Percentiles rank a stretch among this genome's conserved stretches.
Conservation (phyloP, 2,888 invertebrate species). For the Drosophila paramelanica region DNA sequence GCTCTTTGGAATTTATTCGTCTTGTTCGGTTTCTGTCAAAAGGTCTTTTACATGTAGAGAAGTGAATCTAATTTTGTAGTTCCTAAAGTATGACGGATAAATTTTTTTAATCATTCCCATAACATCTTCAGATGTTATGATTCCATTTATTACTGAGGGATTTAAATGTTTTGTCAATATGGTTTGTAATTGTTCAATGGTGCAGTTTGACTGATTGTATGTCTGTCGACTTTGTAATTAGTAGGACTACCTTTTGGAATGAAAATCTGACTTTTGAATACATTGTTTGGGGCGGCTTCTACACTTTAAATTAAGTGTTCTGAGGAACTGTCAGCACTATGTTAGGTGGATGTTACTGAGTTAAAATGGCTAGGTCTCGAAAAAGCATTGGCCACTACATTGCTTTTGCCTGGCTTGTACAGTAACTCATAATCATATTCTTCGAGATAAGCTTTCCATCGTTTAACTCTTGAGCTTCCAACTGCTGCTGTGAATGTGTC, state of each 20-base stretch:
- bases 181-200: not conserved
- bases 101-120: not conserved
- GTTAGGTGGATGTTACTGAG: constrained; percentile 6
- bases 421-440: constrained; percentile 2
- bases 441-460: too few relatives aligned
- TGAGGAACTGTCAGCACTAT: not conserved
- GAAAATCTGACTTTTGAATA: too few relatives aligned
- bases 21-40: too few relatives aligned
- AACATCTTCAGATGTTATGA: not conserved
- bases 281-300: too few relatives aligned
- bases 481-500: too few relatives aligned
- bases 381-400: not conserved
- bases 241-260: too few relatives aligned
- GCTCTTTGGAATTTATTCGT: too few relatives aligned
- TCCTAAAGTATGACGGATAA: not conserved
- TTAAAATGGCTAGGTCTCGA: constrained; percentile 12
- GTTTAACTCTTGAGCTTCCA: too few relatives aligned
- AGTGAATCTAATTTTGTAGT: too few relatives aligned
- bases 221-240: not conserved
- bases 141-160: not conserved
- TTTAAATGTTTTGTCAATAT: not conserved
- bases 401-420: constrained; percentile 28
- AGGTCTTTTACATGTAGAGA: too few relatives aligned
- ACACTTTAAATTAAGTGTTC: not conserved
- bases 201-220: not conserved